Conservation (phyloP, 2,797 vertebrate species). For the Loris lydekkerianus region DNA sequence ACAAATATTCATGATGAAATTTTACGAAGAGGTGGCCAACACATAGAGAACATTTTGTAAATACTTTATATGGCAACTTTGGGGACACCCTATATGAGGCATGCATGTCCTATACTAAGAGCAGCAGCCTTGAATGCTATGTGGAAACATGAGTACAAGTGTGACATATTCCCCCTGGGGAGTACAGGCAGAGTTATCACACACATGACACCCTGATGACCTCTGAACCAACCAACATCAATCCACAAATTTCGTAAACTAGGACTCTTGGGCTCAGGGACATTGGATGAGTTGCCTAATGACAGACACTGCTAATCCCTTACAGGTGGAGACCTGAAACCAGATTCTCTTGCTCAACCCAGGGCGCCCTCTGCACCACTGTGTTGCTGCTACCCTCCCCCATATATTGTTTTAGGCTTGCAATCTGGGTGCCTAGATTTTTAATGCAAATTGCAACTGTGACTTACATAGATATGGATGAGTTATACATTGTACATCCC, state of each 20-base stretch:
- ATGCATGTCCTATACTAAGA: not conserved
- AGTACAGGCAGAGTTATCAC: not conserved
- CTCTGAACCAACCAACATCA: not conserved
- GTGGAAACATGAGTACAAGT: not conserved
- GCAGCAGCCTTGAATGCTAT: not conserved
- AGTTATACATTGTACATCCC: slow-evolving; percentile 75
- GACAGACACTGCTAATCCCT: too few species aligned
- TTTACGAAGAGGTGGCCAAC: too few species aligned
- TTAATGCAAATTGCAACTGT: slow-evolving; percentile 75
- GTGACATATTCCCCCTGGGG: not conserved
- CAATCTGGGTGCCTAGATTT: slow-evolving; percentile 73
- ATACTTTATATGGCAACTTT: too few species aligned
- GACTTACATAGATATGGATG: slow-evolving; percentile 77
- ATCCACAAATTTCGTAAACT: not conserved
- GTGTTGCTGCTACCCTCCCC: not conserved
- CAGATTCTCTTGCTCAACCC: not conserved
- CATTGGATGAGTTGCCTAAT: not conserved
- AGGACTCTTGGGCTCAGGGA: not conserved
- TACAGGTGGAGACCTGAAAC: not conserved
- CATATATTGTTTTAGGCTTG: not conserved
- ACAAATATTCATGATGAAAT: too few species aligned
- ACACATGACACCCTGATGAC: not conserved
- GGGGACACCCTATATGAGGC: too few species aligned
- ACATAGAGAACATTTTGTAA: too few species aligned
- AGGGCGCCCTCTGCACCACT: not conserved